Base-by-base conservation (phyloP, 2,888 invertebrate species). In the Odontomyia ornata region DNA sequence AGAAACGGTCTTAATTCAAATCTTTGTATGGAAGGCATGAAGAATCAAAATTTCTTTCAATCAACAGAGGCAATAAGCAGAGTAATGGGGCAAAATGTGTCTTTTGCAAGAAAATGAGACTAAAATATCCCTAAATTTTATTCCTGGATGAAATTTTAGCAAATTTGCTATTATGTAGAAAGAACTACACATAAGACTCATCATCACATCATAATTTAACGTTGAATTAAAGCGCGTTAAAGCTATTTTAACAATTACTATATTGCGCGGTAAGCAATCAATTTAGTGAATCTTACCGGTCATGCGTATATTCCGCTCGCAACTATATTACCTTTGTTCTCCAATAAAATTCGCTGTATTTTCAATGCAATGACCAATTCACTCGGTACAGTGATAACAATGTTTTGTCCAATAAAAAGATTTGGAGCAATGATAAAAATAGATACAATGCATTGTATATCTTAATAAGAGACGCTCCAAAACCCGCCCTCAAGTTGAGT, bases 181-280 rank as follows among this genome's bases (percentile, higher is more conserved):
- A n/a, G 36, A 36, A 36, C 3, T 9, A 36, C 36, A 9, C 36
- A 36, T 36, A 9, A 9, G 36, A 5, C 36, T 36, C 5, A 9
- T 36, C 36, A 36, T 36, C 36, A 36, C 3, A 3, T 27, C 62
- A 7, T 25, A 27, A 27, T 25, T 62, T 13, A 4, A 62, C 23
- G 27, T 65, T 65, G 36, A 65, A 65, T 65, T 65, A 21, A 65
- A 36, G 65, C 65, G 65, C 65, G 65, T 65, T 65, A 65, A 7
- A 15, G 36, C 65, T 18, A 65, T 27, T 65, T 65, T 65, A 65
- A 65, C 65, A 65, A 65, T 65, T 18, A 65, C 30, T 36, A 65
- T 36, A 65, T 65, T 65, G 65, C 65, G 65, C 30, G 30, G 36
- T 36, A 65, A 65, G 65, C 65, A 65, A 65, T 65, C 65, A 65